Evolutionary conservation across 2,113 vertebrate genomes (phyloP).

Genomic region (Pipa parva): DNA sequence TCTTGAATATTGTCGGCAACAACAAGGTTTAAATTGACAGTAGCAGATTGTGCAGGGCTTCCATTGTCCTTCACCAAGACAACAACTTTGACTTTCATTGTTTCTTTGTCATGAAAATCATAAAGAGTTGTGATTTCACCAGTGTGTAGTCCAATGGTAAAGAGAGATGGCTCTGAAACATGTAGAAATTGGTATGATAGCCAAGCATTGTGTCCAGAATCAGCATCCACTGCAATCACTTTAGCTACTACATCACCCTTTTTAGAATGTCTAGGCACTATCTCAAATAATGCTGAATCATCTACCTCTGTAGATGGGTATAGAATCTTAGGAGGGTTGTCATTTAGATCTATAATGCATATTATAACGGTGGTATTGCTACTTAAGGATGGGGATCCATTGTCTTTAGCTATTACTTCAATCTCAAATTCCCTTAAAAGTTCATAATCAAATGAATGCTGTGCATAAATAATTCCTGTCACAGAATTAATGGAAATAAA

Average conservation of each 20-base stretch:
- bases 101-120: conserved; percentile 45
- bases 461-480: conserved; percentile 71
- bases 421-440: conserved; percentile 18
- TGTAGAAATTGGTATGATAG: conserved; percentile 51
- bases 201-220: conserved; percentile 56
- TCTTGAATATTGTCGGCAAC: conserved; percentile 52
- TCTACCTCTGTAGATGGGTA: conserved; percentile 45
- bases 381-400: conserved; percentile 22
- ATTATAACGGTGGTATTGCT: conserved; percentile 24
- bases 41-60: conserved; percentile 49
- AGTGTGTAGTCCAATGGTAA: conserved; percentile 32
- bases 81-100: conserved; percentile 46
- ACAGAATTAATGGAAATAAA: conserved; percentile 79
- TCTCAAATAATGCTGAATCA: conserved; percentile 53
- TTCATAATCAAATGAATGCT: conserved; percentile 48
- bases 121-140: conserved; percentile 40
- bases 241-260: conserved; percentile 59
- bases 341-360: conserved; percentile 37
- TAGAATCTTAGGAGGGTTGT: conserved; percentile 38
- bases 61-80: conserved; percentile 49
- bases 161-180: conserved; percentile 38
- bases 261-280: conserved; percentile 56
- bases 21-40: conserved; percentile 50
- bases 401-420: conserved; percentile 28
- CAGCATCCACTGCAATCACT: conserved; percentile 54